A percentile compares a stretch with the other conserved stretches of the same genome.
phyloP scores from a whole-genome alignment of 2,888 invertebrate genomes.

The Aphelenchoides bicaudatus region DNA sequence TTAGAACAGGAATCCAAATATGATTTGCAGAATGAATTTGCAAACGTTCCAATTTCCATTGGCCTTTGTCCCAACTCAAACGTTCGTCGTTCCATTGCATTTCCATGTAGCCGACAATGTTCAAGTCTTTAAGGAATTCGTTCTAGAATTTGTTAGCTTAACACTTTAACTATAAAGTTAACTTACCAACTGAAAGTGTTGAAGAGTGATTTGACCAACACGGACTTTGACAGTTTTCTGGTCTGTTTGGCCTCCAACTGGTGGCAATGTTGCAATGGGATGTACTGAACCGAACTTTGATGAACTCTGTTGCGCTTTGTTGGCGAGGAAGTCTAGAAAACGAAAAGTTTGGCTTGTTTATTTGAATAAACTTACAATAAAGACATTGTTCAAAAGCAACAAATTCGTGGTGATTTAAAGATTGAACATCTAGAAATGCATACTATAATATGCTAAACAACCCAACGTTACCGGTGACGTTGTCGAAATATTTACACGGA shows the following conservation, averaged over 20 bases:
- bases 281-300: conserved; percentile 44
- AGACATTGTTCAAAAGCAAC: conserved; percentile 57
- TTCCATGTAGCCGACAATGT: conserved; percentile 45
- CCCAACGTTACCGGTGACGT: conserved; percentile 38
- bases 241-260: conserved; percentile 44
- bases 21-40: conserved; percentile 54
- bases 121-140: conserved; percentile 56
- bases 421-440: conserved; percentile 31
- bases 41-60: conserved; percentile 54
- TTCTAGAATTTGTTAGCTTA: conserved; percentile 39
- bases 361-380: no score
- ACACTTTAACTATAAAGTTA: neutral
- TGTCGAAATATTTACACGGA: conserved; percentile 38
- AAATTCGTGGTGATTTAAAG: conserved; percentile 48
- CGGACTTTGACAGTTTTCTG: conserved; percentile 40
- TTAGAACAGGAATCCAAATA: conserved; percentile 57
- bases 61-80: conserved; percentile 38
- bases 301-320: conserved; percentile 42
- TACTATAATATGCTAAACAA: neutral
- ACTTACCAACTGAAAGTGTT: conserved; percentile 57
- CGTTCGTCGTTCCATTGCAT: conserved; percentile 43
- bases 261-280: conserved; percentile 58
- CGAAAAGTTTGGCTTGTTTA: no score
- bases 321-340: conserved; percentile 56
- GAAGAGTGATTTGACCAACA: conserved; percentile 55